Base-by-base conservation (phyloP, 2,888 invertebrate genomes). In the Biston betularia region DNA sequence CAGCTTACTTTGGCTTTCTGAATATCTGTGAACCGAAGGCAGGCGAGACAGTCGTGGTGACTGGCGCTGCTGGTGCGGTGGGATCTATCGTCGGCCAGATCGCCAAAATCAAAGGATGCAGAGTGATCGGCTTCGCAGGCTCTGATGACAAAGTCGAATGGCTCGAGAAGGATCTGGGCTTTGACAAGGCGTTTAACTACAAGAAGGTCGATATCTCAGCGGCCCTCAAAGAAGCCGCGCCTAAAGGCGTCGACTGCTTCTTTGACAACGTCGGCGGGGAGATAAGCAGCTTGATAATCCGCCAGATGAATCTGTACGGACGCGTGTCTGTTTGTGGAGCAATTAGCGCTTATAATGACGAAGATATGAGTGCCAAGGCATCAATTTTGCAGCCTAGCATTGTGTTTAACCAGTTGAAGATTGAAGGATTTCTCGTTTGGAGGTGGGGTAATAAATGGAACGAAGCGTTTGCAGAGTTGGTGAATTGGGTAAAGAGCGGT, bases 241-340 rank as follows among this genome's bases (percentile, higher is more conserved):
- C 74, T 4, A 65, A 71, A 14, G 74, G 74, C 0, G 72, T 97
- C 0, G 96, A 97, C 79, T 96, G 96, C 79, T 97, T 95, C 79
- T 97, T 96, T 80, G 97, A 97, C 80, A 97, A 96, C 82, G 97
- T 96, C 6, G 96, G 96, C 14, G 96, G 96, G 3, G 95, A 95
- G 65, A 89, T 96, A 14, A 95, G 95, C 59, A 94, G 93, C 55
- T 85, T 83, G 0, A 93, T 96, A 7, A 87, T 96, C 0, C 84
- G 85, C 34, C 94, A 95, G 72, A 96, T 96, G 96, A 95, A 94
- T 67, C 53, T 49, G 11, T 72, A 14, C 66, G 96, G 96, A 0
- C 88, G 96, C 57, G 88, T 96, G 42, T 83, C 95, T 0, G 92
- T 95, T 0, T 96, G 96, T 78, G 96, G 96, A 7, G 90, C 94